Conservation (phyloP, 2,797 vertebrate genomes). For the Spheniscus humboldti region DNA sequence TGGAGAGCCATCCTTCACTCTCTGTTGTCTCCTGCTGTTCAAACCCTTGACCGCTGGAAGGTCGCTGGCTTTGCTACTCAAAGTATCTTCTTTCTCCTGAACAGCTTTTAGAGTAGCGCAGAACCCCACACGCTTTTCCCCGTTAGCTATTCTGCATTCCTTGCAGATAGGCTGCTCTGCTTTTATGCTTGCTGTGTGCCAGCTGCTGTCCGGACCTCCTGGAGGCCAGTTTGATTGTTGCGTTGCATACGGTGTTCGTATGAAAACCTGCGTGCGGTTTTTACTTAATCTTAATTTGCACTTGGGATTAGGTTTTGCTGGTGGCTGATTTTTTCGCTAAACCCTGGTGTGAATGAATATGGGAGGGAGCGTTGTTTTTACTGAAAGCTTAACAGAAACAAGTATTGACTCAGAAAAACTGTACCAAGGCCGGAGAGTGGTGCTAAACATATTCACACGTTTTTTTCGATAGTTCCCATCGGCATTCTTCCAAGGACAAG, state of each 20-base stretch:
- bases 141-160: not conserved
- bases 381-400: not conserved
- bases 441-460: not conserved
- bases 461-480: constrained; percentile 83
- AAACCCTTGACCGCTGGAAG: not conserved
- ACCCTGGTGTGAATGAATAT: not conserved
- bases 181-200: not conserved
- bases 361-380: not conserved
- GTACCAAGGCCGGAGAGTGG: not conserved
- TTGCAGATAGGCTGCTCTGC: not conserved
- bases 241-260: not conserved
- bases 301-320: not conserved
- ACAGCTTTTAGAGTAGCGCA: not conserved
- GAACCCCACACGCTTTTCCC: not conserved
- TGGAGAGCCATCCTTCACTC: not conserved
- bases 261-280: not conserved
- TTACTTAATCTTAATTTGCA: not conserved
- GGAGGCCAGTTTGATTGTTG: not conserved
- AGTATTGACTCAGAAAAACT: not conserved
- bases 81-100: not conserved
- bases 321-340: not conserved
- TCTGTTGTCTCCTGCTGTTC: not conserved
- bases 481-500: constrained; percentile 95
- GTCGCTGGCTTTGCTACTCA: not conserved
- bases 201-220: not conserved